Percentiles rank a stretch among this genome's conserved stretches.
Evolutionary conservation across 1,140 invertebrate genomes (phyloP).

Genomic region (Lordiphosa clarofinis): DNA sequence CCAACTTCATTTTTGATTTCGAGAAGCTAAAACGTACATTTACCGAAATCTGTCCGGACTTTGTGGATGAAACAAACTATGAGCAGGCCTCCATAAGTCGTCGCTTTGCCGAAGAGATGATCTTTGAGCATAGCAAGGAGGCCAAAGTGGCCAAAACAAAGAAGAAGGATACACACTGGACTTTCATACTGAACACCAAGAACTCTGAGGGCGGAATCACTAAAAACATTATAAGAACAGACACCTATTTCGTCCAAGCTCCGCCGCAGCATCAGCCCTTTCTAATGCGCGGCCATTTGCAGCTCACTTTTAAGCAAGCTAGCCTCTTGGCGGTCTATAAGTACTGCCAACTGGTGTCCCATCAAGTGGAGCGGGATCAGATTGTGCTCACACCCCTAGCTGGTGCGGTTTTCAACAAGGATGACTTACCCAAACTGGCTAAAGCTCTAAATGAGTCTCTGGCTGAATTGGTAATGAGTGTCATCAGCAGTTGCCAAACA

Average conservation of each 20-base stretch:
- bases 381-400: constrained; percentile 56
- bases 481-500: constrained; percentile 60
- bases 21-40: constrained; percentile 22
- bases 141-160: constrained; percentile 34
- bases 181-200: constrained; percentile 14
- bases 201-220: neutral
- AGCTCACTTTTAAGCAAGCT: constrained; percentile 57
- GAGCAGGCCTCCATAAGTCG: constrained; percentile 16
- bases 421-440: constrained; percentile 39
- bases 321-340: constrained; percentile 54
- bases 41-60: constrained; percentile 36
- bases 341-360: constrained; percentile 50
- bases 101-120: constrained; percentile 31
- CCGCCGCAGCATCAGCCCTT: constrained; percentile 35
- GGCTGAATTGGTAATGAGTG: constrained; percentile 32
- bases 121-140: constrained; percentile 41
- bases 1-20: constrained; percentile 24
- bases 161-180: constrained; percentile 29
- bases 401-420: constrained; percentile 36
- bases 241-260: constrained; percentile 8
- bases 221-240: constrained; percentile 22
- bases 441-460: constrained; percentile 30
- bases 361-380: constrained; percentile 32
- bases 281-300: constrained; percentile 18
- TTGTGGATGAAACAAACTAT: constrained; percentile 5